phyloP scores from a whole-genome alignment of 1,140 invertebrate genomes.

The Laupala kohalensis region DNA sequence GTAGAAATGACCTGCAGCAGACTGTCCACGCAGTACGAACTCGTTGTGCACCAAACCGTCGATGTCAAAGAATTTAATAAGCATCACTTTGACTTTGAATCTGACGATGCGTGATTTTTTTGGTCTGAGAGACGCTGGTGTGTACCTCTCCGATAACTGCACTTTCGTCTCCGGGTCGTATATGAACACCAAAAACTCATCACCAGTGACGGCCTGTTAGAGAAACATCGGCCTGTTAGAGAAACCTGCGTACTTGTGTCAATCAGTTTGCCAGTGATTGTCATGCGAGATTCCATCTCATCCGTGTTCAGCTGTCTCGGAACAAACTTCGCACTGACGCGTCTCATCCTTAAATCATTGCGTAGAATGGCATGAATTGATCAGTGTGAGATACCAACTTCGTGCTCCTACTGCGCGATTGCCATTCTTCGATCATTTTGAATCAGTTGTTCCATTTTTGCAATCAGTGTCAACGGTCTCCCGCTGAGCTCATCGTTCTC shows the following conservation, averaged over 20 bases:
- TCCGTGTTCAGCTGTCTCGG: background rate
- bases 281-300: background rate
- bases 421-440: background rate
- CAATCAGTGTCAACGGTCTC: background rate
- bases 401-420: background rate
- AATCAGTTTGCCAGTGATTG: background rate
- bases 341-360: constrained; percentile 1
- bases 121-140: constrained; percentile 12
- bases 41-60: constrained; percentile 14
- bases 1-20: constrained; percentile 11
- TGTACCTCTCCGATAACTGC: constrained; percentile 19
- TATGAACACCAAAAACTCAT: constrained; percentile 20
- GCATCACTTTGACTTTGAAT: constrained; percentile 23
- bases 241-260: background rate
- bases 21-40: constrained; percentile 10
- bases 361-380: background rate
- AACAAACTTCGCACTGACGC: constrained; percentile 2
- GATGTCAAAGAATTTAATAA: constrained; percentile 23
- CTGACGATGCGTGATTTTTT: constrained; percentile 20
- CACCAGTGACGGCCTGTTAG: constrained; percentile 14
- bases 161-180: constrained; percentile 21
- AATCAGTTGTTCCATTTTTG: background rate
- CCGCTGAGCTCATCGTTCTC: too few species aligned
- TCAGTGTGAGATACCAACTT: background rate
- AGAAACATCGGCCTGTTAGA: too few species aligned